These are phyloP conservation scores for Petrophora chlorosata DNA, from an alignment of 2,888 invertebrate genomes.

Conservation along the genomic window DNA sequence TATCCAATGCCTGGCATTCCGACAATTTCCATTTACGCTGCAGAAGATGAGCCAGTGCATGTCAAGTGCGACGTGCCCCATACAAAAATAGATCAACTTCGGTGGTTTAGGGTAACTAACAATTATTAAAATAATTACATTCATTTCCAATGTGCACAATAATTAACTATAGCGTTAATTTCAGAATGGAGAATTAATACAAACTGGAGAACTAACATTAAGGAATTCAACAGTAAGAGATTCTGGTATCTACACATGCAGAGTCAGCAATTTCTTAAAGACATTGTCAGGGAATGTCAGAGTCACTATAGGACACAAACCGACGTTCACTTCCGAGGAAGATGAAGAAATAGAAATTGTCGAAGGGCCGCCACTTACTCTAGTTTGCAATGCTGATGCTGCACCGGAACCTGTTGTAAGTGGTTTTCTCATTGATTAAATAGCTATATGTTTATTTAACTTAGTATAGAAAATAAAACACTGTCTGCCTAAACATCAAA, in stretches of 20 bases:
- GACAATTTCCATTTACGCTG: slow-evolving; percentile 28
- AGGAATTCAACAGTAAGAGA: slow-evolving; percentile 35
- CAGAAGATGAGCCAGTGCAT: slow-evolving; percentile 34
- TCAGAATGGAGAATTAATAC: slow-evolving; percentile 43
- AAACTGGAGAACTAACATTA: slow-evolving; percentile 39
- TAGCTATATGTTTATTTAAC: too few relatives aligned
- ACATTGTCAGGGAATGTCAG: slow-evolving; percentile 39
- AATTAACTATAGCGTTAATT: too few relatives aligned
- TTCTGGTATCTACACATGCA: slow-evolving; percentile 57
- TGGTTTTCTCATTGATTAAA: neutral
- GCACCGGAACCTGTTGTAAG: slow-evolving; percentile 50
- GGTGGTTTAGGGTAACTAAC: slow-evolving; percentile 58
- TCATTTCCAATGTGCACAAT: too few relatives aligned
- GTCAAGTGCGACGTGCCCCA: slow-evolving; percentile 50
- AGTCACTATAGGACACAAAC: slow-evolving; percentile 51
- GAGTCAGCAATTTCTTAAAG: slow-evolving; percentile 44
- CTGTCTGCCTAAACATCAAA: too few relatives aligned
- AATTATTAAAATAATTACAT: neutral
- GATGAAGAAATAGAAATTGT: slow-evolving; percentile 40
- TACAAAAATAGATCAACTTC: slow-evolving; percentile 40
- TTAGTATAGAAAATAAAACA: too few relatives aligned
- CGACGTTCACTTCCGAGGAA: slow-evolving; percentile 42
- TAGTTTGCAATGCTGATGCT: slow-evolving; percentile 51
- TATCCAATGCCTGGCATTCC: slow-evolving; percentile 32
- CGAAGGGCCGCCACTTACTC: slow-evolving; percentile 23